Conservation (phyloP, 2,888 invertebrate species). For the Himalopsyche kuldschensis region DNA sequence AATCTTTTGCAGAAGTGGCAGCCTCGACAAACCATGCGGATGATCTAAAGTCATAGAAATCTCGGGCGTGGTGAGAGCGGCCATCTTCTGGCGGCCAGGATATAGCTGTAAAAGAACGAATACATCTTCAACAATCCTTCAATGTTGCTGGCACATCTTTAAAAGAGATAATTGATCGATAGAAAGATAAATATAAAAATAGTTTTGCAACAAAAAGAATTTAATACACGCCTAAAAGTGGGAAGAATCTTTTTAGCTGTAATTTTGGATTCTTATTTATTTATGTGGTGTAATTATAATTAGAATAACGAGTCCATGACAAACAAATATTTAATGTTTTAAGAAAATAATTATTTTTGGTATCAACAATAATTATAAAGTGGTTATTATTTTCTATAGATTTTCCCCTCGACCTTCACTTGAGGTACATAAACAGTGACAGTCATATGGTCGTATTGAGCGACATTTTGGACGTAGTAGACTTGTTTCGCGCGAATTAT, state of each 20-base stretch:
- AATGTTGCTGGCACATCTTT: no score
- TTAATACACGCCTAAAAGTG: not conserved
- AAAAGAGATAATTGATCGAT: no score
- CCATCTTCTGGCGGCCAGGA: constrained; percentile 84
- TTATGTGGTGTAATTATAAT: not conserved
- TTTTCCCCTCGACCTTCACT: not conserved
- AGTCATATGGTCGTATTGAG: not conserved
- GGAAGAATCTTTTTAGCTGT: not conserved
- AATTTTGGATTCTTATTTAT: not conserved
- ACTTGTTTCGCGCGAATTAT: not conserved
- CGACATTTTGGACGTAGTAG: not conserved
- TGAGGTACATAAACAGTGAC: not conserved
- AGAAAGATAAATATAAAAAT: no score
- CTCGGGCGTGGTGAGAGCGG: constrained; percentile 75
- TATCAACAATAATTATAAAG: no score
- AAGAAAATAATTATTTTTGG: no score
- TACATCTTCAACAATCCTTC: not conserved
- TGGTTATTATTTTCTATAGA: no score
- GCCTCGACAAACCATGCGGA: constrained; percentile 97
- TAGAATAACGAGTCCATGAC: not conserved
- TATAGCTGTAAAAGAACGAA: constrained; percentile 59
- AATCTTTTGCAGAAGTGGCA: constrained; percentile 95
- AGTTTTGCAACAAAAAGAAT: no score
- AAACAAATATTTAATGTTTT: no score
- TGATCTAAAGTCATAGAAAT: constrained; percentile 91